These are phyloP conservation scores for Prochilodus magdalenae DNA, from an alignment of 2,113 vertebrate genomes.

Conservation along the genomic window DNA sequence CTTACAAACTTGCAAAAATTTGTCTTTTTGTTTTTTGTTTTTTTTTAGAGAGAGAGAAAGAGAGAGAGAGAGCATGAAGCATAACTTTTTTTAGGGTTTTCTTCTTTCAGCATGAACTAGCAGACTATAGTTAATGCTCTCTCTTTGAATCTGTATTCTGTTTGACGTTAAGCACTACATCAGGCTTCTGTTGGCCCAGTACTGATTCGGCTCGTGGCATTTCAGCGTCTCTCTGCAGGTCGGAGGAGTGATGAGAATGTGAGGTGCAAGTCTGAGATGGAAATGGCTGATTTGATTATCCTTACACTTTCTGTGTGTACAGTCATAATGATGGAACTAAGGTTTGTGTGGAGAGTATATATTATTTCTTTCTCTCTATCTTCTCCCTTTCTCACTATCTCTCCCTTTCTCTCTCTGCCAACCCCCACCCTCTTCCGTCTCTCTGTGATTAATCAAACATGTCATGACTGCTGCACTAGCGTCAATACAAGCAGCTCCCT, in stretches of 20 bases:
- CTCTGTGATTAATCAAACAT: constrained; percentile 52
- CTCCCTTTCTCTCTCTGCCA: not conserved
- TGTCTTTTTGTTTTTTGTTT: not conserved
- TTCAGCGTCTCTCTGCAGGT: not conserved
- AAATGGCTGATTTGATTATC: constrained; percentile 15
- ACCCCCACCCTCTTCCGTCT: not conserved
- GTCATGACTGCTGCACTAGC: constrained; percentile 32
- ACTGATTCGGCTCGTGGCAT: not conserved
- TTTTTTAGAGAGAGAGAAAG: not conserved
- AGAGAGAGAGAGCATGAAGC: constrained; percentile 5
- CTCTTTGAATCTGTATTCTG: not conserved
- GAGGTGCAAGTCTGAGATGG: not conserved
- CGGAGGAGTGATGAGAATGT: not conserved
- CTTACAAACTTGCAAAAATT: too few species aligned
- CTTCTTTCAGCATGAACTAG: not conserved
- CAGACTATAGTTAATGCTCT: not conserved
- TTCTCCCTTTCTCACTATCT: not conserved
- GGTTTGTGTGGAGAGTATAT: not conserved
- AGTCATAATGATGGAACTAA: constrained; percentile 3
- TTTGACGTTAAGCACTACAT: not conserved
- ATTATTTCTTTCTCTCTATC: not conserved
- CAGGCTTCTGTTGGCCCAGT: not conserved
- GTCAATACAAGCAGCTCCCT: constrained; percentile 35
- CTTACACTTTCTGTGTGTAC: not conserved
- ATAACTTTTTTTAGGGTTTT: not conserved